Conservation (phyloP, 2,888 invertebrate species). For the Hanleya hanleyi region DNA sequence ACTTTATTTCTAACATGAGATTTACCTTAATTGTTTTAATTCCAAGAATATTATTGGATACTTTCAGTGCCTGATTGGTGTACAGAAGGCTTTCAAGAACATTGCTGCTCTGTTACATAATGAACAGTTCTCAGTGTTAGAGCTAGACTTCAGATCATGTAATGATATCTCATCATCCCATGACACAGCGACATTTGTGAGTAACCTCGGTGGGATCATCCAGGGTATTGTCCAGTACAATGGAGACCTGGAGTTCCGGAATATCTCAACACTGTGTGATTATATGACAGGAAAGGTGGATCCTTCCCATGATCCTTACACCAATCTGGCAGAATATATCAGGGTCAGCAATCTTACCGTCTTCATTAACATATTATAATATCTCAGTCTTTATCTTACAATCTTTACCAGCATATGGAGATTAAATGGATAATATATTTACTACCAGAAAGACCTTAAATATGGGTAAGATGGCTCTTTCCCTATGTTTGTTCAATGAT, state of each 20-base stretch:
- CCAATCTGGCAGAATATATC: conserved; percentile 40
- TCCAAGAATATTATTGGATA: no score
- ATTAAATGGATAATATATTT: no score
- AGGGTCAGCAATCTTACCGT: no score
- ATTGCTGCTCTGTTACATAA: conserved; percentile 42
- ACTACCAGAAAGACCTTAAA: no score
- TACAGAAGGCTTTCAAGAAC: conserved; percentile 43
- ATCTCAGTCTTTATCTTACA: no score
- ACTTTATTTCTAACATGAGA: no score
- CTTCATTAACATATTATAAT: no score
- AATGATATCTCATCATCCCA: conserved; percentile 30
- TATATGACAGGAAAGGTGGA: conserved; percentile 41
- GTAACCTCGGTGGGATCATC: conserved; percentile 52
- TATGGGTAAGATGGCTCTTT: no score
- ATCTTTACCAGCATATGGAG: no score
- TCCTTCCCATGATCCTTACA: conserved; percentile 36
- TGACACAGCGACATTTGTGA: conserved; percentile 46
- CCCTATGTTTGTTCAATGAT: no score
- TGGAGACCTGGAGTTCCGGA: conserved; percentile 40
- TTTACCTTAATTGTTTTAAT: no score
- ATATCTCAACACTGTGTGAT: conserved; percentile 42
- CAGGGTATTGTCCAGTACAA: conserved; percentile 55
- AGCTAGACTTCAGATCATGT: conserved; percentile 51
- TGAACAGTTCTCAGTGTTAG: conserved; percentile 33
- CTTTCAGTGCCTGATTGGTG: conserved; percentile 47